phyloP scores from a whole-genome alignment of 2,797 vertebrate genomes.

The Danio tinwini region DNA sequence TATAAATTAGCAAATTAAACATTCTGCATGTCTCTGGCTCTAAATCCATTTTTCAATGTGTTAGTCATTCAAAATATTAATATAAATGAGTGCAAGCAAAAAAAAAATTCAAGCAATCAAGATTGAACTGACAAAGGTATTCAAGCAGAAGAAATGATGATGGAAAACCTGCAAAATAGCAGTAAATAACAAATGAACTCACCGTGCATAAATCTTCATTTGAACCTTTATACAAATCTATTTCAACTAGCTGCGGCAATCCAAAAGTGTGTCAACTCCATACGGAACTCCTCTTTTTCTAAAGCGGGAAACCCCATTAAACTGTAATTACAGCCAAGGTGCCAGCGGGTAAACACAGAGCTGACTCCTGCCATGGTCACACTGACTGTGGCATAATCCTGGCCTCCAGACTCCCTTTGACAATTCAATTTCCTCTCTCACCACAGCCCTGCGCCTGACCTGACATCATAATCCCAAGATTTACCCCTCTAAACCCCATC shows the following conservation, averaged over 20 bases:
- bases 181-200: conserved; percentile 54
- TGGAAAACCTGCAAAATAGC: not conserved
- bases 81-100: not conserved
- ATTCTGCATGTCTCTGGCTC: not conserved
- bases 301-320: conserved; percentile 42
- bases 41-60: not conserved
- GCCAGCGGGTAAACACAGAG: conserved; percentile 53
- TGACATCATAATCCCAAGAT: conserved; percentile 86
- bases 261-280: conserved; percentile 5
- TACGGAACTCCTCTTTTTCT: conserved; percentile 38
- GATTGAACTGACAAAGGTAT: not conserved
- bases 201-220: conserved; percentile 63
- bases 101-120: not conserved
- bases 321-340: conserved; percentile 52
- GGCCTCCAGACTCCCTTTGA: conserved; percentile 57
- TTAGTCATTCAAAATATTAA: not conserved
- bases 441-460: conserved; percentile 62
- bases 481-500: conserved; percentile 75
- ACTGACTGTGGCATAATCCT: conserved; percentile 68
- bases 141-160: not conserved
- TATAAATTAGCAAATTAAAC: not conserved
- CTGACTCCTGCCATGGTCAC: conserved; percentile 61
- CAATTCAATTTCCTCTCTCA: conserved; percentile 78
- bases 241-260: not conserved
- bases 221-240: conserved; percentile 15